A percentile compares a stretch with the other conserved stretches of the same genome.
Conservation (phyloP, 2,888 invertebrate genomes). For the Orthosia incerta region DNA sequence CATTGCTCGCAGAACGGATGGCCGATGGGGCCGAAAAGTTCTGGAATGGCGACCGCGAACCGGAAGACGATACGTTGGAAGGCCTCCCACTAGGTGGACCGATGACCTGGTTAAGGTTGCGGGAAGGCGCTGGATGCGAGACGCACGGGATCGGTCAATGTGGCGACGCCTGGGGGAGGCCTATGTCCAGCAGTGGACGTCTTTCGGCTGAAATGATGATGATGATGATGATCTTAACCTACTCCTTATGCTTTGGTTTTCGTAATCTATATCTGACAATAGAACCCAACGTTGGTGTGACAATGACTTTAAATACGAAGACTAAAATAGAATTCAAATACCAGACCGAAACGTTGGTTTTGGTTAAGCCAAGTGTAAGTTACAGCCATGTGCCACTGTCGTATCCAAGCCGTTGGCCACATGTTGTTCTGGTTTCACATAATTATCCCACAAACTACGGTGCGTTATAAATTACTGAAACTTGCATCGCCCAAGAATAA, state of each 20-base stretch:
- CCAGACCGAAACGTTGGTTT: not conserved
- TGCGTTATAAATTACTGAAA: constrained; percentile 6
- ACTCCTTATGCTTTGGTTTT: not conserved
- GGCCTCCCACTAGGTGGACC: no score
- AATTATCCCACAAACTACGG: not conserved
- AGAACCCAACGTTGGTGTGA: not conserved
- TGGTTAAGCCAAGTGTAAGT: constrained; percentile 15
- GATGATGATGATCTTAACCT: not conserved
- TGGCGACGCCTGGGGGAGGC: no score
- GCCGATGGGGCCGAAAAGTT: no score
- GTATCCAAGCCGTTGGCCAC: constrained; percentile 4
- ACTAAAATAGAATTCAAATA: constrained; percentile 8
- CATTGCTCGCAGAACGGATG: no score
- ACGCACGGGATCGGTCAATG: no score
- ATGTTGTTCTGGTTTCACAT: constrained; percentile 21
- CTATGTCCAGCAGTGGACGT: no score
- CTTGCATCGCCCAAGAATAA: not conserved
- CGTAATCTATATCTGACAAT: not conserved
- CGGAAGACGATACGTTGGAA: no score
- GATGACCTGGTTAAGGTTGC: no score
- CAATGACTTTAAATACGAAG: not conserved
- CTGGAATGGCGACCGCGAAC: no score
- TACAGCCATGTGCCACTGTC: constrained; percentile 7
- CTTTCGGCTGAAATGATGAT: no score
- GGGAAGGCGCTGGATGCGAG: no score